Evolutionary conservation across 2,113 vertebrate genomes (phyloP), one percentile per base, ranked within the genome.

Genomic region (Pteruthius melanotis): DNA sequence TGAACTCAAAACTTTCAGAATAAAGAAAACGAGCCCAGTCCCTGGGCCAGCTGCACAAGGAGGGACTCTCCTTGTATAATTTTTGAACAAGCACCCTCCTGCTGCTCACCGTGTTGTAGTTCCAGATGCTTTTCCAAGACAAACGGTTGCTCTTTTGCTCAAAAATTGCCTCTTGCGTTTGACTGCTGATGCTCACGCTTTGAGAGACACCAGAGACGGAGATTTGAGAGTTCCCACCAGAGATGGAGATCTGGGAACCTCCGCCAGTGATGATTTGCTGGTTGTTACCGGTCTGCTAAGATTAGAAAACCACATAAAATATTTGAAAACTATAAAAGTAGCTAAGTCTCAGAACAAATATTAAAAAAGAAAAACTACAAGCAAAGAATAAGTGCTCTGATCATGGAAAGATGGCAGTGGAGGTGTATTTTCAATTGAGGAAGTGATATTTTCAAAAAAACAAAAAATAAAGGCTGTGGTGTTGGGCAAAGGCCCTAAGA

Each of bases 111-210:
- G 0, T 60, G 0, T 18, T 4, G 2, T 97, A 98, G 79, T 98
- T 96, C 97, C 89, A 91, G 54, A 91, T 37, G 23, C 37, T 2
- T 35, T 94, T 96, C 97, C 97, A 98, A 18, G 97, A 93, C 7
- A 79, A 6, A 21, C 2, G 57, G 7, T 35, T 45, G 31, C 94
- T 90, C 6, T 44, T 85, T 49, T 97, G 28, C 66, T 95, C 94
- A 0, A 98, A 11, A 4, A 88, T 89, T 59, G 94, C 97, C 71
- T 53, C 15, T 18, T 33, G 66, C 11, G 14, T 35, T 52, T 79
- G n/a, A 21, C 75, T 79, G 2, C 31, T 85, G n/a, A 91, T 9
- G 11, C 35, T 79, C 4, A 89, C 17, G 9, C 45, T 75, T 68
- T 89, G 87, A 5, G 69, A 82, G 7, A 89, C 19, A 39, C 87